Evolutionary conservation across 2,888 invertebrate species (phyloP).

Genomic region (Eupithecia abbreviata): DNA sequence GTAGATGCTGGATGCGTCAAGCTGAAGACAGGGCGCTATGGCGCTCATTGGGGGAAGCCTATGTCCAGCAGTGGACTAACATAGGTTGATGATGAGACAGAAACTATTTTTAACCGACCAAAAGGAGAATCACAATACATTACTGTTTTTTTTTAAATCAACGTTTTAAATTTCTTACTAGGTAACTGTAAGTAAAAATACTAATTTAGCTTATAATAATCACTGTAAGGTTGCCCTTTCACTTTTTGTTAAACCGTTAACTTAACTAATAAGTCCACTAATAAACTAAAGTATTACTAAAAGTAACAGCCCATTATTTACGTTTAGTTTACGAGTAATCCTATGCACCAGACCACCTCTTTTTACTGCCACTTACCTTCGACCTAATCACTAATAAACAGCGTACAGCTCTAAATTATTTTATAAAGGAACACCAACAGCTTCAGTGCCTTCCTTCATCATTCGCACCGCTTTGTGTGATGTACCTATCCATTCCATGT

Average conservation of each 20-base stretch:
- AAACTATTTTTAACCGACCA: no score
- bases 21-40: no score
- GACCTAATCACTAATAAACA: neutral
- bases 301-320: neutral
- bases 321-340: neutral
- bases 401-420: neutral
- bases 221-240: neutral
- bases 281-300: neutral
- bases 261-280: neutral
- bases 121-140: no score
- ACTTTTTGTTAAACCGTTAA: neutral
- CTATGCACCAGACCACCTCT: neutral
- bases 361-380: neutral
- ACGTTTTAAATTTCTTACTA: neutral
- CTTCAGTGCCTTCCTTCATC: no score
- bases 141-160: neutral
- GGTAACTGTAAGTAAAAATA: neutral
- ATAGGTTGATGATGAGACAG: no score
- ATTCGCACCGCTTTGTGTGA: no score
- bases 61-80: no score
- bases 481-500: no score
- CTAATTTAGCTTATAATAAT: neutral
- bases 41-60: no score
- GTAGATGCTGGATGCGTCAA: no score
- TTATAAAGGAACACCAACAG: neutral